phyloP scores from a whole-genome alignment of 2,113 vertebrate species.

The Varanus komodoensis region DNA sequence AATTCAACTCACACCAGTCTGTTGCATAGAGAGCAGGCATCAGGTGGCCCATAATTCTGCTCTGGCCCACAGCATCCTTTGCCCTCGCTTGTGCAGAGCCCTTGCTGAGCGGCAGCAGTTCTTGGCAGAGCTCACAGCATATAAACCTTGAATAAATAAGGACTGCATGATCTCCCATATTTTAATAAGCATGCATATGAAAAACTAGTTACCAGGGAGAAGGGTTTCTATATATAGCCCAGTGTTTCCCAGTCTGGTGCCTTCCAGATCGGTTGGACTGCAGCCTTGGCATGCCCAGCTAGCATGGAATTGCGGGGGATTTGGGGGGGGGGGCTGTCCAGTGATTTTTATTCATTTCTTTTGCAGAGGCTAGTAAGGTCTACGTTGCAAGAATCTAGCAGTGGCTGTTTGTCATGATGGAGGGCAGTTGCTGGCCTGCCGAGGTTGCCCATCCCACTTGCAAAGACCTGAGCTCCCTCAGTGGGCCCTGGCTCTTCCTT shows the following conservation, averaged over 20 bases:
- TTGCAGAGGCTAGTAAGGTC: too few relatives aligned
- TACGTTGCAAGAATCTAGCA: too few relatives aligned
- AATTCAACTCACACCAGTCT: not conserved
- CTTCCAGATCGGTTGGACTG: too few relatives aligned
- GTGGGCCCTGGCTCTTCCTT: too few relatives aligned
- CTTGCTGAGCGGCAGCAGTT: not conserved
- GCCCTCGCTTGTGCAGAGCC: not conserved
- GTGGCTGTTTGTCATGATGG: too few relatives aligned
- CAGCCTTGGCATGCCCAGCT: too few relatives aligned
- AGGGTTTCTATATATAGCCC: not conserved
- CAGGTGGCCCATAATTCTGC: not conserved
- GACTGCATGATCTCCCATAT: not conserved
- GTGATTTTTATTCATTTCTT: too few relatives aligned
- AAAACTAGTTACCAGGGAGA: not conserved
- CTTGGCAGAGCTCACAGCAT: not conserved
- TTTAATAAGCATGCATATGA: not conserved
- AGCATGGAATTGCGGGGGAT: too few relatives aligned
- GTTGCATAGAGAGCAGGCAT: not conserved
- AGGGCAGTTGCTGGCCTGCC: too few relatives aligned
- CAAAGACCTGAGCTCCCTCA: too few relatives aligned
- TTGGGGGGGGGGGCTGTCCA: too few relatives aligned
- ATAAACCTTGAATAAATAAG: not conserved
- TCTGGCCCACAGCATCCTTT: not conserved
- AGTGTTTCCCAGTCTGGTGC: not conserved
- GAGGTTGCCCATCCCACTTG: too few relatives aligned